These are phyloP conservation scores for Heloderma charlesbogerti DNA, from an alignment of 2,113 vertebrate species.

Conservation along the genomic window DNA sequence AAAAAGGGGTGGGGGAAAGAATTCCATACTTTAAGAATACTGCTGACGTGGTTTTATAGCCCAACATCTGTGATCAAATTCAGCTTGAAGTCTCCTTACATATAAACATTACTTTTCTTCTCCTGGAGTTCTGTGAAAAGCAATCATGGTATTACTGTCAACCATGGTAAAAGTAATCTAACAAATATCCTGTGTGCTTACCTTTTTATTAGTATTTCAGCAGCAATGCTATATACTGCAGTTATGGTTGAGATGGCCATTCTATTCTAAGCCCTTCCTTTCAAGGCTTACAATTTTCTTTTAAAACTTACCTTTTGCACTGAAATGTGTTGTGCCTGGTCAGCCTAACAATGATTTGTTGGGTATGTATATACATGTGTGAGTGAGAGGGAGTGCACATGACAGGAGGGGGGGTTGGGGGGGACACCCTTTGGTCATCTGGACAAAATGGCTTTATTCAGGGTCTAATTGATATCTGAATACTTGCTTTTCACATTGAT, in stretches of 20 bases:
- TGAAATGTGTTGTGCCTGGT: conserved; percentile 35
- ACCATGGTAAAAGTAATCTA: conserved; percentile 40
- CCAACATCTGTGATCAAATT: conserved; percentile 39
- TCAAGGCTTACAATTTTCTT: conserved; percentile 33
- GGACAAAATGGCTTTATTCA: neutral
- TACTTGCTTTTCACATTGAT: neutral
- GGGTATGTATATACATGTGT: neutral
- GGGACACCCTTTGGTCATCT: neutral
- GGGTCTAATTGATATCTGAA: neutral
- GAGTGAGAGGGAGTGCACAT: neutral
- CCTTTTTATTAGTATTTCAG: conserved; percentile 42
- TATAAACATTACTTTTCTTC: conserved; percentile 53
- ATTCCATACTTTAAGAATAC: conserved; percentile 17
- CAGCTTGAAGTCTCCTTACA: conserved; percentile 37
- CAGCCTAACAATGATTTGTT: conserved; percentile 12
- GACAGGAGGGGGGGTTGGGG: neutral
- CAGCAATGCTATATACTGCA: conserved; percentile 31
- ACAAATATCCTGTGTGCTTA: conserved; percentile 52
- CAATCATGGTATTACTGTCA: conserved; percentile 46
- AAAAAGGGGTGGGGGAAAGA: conserved; percentile 40
- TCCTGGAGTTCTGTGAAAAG: conserved; percentile 47
- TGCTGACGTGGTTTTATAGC: neutral
- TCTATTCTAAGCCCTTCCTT: conserved; percentile 31
- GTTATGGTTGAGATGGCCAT: conserved; percentile 40
- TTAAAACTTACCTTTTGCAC: conserved; percentile 33